Evolutionary conservation across 2,797 vertebrate species (phyloP).

Genomic region (Diplodus puntazzo): DNA sequence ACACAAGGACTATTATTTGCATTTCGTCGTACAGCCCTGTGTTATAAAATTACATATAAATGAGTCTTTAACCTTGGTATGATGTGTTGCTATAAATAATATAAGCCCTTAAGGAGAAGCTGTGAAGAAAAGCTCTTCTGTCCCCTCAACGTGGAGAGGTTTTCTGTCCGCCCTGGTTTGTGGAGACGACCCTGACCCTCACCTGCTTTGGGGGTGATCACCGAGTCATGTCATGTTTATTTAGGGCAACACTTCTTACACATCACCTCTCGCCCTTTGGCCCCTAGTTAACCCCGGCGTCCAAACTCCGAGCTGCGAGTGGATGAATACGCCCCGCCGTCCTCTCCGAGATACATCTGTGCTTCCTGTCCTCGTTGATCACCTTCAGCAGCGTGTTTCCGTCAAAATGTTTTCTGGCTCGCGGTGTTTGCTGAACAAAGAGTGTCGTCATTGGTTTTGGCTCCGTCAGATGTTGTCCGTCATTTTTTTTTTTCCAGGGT

Average conservation of each 20-base stretch:
- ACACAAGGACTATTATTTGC: too few species aligned
- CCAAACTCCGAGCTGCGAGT: background rate
- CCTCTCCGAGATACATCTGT: constrained; percentile 6
- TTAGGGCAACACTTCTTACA: constrained; percentile 15
- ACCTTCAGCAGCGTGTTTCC: constrained; percentile 25
- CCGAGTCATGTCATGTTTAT: constrained; percentile 4
- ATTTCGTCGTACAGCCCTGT: too few species aligned
- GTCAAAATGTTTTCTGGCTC: background rate
- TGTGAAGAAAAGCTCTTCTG: constrained; percentile 5
- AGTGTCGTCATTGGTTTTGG: constrained; percentile 30
- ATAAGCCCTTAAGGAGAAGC: background rate
- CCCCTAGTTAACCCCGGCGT: background rate
- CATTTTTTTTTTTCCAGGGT: constrained; percentile 25
- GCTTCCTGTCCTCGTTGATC: constrained; percentile 4
- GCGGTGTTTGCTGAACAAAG: constrained; percentile 35
- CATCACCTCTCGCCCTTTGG: constrained; percentile 19
- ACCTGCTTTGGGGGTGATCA: constrained; percentile 6
- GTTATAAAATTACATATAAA: too few species aligned
- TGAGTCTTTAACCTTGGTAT: background rate
- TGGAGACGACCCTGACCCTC: background rate
- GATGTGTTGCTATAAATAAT: constrained; percentile 3
- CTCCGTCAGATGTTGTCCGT: constrained; percentile 25
- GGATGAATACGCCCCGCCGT: background rate
- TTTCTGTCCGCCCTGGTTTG: background rate
- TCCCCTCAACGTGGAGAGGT: background rate